Conservation (phyloP, 1,140 invertebrate genomes). For the Neotoxoptera formosana region DNA sequence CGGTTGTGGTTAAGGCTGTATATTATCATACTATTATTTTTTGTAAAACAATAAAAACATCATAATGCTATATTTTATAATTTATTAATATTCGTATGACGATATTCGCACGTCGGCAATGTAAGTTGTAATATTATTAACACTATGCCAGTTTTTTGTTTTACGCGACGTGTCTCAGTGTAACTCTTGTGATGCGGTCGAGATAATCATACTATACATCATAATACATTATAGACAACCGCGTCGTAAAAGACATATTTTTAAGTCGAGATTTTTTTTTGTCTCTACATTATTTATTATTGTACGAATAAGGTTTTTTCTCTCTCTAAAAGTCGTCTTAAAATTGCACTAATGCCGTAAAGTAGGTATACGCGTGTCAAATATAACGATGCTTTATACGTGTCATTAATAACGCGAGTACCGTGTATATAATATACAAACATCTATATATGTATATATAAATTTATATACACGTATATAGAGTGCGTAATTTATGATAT, state of each 20-base stretch:
- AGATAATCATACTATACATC: background rate
- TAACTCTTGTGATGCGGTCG: background rate
- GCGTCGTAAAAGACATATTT: background rate
- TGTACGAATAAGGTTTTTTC: background rate
- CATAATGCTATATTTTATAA: background rate
- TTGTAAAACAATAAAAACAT: background rate
- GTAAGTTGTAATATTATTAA: background rate
- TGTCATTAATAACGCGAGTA: slow-evolving; percentile 22
- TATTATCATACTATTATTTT: background rate
- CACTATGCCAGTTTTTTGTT: background rate
- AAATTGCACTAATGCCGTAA: background rate
- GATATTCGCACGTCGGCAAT: no score
- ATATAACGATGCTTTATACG: slow-evolving; percentile 18
- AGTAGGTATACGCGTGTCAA: background rate
- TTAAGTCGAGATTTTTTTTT: background rate
- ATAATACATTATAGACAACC: background rate
- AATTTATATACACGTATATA: background rate
- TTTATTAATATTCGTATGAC: background rate
- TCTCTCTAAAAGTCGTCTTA: background rate
- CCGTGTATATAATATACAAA: background rate
- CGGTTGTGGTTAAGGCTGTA: background rate
- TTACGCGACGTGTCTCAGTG: background rate
- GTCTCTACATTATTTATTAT: background rate
- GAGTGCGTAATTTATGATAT: background rate
- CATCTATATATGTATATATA: background rate